phyloP scores from a whole-genome alignment of 2,113 vertebrate species.

The Platichthys stellatus region DNA sequence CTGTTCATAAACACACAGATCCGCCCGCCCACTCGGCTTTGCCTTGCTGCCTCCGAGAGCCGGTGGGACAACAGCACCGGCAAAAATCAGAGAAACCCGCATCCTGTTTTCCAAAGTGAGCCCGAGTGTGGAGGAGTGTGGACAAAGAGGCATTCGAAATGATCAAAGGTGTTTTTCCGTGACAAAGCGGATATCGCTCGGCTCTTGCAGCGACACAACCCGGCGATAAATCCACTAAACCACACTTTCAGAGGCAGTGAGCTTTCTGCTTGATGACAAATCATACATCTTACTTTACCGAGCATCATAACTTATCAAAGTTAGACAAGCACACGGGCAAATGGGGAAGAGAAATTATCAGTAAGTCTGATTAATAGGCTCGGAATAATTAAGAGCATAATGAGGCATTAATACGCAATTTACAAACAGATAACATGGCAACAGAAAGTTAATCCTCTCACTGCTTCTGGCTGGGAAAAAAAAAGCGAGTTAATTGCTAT shows the following conservation, averaged over 20 bases:
- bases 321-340: slow-evolving; percentile 54
- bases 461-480: slow-evolving; percentile 16
- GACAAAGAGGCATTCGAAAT: neutral
- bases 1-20: slow-evolving; percentile 42
- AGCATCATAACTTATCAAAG: slow-evolving; percentile 44
- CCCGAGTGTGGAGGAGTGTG: slow-evolving; percentile 6
- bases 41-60: slow-evolving; percentile 29
- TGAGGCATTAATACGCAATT: slow-evolving; percentile 72
- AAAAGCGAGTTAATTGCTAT: slow-evolving; percentile 54
- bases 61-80: neutral
- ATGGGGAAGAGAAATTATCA: slow-evolving; percentile 55
- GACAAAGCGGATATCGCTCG: neutral
- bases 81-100: slow-evolving; percentile 1
- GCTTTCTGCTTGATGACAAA: slow-evolving; percentile 8
- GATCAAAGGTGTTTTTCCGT: neutral
- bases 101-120: slow-evolving; percentile 1
- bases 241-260: neutral
- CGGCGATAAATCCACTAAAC: neutral
- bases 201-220: neutral
- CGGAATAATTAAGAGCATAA: slow-evolving; percentile 74
- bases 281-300: slow-evolving; percentile 10
- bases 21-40: slow-evolving; percentile 29
- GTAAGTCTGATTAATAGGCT: slow-evolving; percentile 71
- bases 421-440: slow-evolving; percentile 58
- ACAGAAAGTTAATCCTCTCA: slow-evolving; percentile 55